These are phyloP conservation scores for Dermatemys mawii DNA, from an alignment of 2,113 vertebrate genomes.

Conservation along the genomic window DNA sequence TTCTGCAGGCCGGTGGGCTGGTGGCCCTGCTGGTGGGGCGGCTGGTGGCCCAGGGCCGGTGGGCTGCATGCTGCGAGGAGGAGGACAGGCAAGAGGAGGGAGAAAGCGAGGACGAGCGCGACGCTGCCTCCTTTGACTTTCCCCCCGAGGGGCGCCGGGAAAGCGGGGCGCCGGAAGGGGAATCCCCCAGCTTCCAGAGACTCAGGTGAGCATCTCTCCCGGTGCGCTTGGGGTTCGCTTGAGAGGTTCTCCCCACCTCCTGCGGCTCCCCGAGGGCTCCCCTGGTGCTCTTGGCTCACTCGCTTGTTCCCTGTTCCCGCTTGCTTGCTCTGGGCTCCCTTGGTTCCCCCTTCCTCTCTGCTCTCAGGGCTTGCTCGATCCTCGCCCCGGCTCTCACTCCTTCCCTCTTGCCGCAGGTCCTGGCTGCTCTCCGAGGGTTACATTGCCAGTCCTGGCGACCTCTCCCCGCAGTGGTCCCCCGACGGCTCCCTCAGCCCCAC, in stretches of 20 bases:
- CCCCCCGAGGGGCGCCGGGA: slow-evolving; percentile 81
- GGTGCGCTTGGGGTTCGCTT: not conserved
- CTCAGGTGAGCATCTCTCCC: slow-evolving; percentile 78
- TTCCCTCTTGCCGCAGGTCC: slow-evolving; percentile 73
- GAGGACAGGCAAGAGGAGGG: slow-evolving; percentile 62
- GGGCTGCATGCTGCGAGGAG: slow-evolving; percentile 17
- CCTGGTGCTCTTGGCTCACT: not conserved
- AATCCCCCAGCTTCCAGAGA: slow-evolving; percentile 87
- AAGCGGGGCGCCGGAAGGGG: slow-evolving; percentile 70
- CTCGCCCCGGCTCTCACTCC: not conserved
- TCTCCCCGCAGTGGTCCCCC: slow-evolving; percentile 78
- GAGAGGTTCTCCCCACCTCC: no score
- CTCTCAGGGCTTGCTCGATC: no score
- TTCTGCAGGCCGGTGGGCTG: slow-evolving; percentile 85
- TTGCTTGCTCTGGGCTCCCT: not conserved
- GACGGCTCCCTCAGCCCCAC: slow-evolving; percentile 25
- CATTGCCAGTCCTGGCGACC: slow-evolving; percentile 85
- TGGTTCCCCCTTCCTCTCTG: not conserved
- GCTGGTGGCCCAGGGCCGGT: slow-evolving; percentile 75
- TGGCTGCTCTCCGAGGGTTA: slow-evolving; percentile 91
- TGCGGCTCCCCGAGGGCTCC: no score
- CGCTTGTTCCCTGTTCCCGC: not conserved
- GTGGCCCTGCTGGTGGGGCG: slow-evolving; percentile 84
- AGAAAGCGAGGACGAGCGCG: slow-evolving; percentile 75
- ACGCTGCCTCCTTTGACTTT: slow-evolving; percentile 87